These are phyloP conservation scores for Gisinianus flammeolus DNA, from an alignment of 2,888 invertebrate species.

Conservation along the genomic window DNA sequence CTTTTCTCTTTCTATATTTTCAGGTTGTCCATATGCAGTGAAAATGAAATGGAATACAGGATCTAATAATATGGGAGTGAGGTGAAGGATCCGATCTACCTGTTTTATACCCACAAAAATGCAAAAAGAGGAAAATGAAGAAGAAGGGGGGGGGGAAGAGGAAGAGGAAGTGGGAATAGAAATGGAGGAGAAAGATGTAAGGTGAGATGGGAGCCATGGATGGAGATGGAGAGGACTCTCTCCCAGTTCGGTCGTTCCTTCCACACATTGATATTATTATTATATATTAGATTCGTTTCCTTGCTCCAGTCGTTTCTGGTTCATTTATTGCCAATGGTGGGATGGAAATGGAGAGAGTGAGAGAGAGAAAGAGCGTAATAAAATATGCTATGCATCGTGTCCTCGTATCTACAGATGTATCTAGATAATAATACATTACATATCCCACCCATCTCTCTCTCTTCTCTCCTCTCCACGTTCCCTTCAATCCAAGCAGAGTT, in stretches of 20 bases:
- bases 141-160: too few species aligned
- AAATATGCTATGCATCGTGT: slow-evolving; percentile 34
- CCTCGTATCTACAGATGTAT: slow-evolving; percentile 24
- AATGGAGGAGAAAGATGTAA: not conserved
- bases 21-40: too few species aligned
- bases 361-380: slow-evolving; percentile 27
- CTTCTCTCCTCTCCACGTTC: not conserved
- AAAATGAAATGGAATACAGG: too few species aligned
- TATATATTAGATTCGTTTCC: slow-evolving; percentile 29
- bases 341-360: slow-evolving; percentile 25
- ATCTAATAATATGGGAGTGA: too few species aligned
- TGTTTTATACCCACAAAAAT: too few species aligned
- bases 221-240: not conserved
- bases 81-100: not conserved
- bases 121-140: not conserved
- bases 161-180: too few species aligned
- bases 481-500: too few species aligned
- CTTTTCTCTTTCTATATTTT: too few species aligned
- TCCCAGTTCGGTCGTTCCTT: not conserved
- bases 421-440: not conserved
- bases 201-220: not conserved
- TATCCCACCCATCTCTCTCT: slow-evolving; percentile 5
- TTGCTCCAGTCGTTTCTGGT: slow-evolving; percentile 32
- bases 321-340: slow-evolving; percentile 38
- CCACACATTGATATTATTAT: slow-evolving; percentile 25